Base-by-base conservation (phyloP, 1,140 invertebrate genomes). In the Pogonomyrmex barbatus region DNA sequence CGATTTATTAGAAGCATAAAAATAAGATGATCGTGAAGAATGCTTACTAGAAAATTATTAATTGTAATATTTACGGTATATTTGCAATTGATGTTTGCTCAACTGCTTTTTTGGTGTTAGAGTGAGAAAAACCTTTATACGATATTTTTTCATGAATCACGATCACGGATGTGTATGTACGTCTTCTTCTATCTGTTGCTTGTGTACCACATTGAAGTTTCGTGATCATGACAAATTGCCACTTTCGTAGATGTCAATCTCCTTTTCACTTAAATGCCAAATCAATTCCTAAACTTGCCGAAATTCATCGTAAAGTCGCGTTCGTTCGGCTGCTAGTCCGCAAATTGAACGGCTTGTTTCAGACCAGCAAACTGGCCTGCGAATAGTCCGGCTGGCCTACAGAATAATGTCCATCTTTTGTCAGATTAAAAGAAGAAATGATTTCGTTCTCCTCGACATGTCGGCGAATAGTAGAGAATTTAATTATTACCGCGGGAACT, bases 321-420 rank as follows among this genome's bases (percentile, higher is more conserved):
- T 90, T 93, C 89, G 87, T 92, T 93, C 84, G 85, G 75, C 62
- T 86, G 90, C 90, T 63, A 85, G 88, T 87, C 88, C 89, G 62
- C 88, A 93, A 93, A 93, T 93, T 91, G 91, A 93, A 88, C 89
- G 90, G 91, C 92, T 92, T 93, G 91, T 93, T 93, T 92, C 87
- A 84, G 54, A 36, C 76, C 75, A 52, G 33, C 54, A 50, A 75
- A 24, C 17, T 62, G 24, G 12, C 17, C 36, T 39, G 65, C 10
- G 0, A 36, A 75, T 60, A 47, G 12, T 45, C 52, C 33, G 45
- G 54, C 81, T 85, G 76, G 79, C 47, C 75, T 65, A 60, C 0
- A 33, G 10, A 75, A 77, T 71, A 67, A 68, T 85, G 88, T 68
- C 71, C 30, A 77, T 65, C 62, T 58, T 89, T 89, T 87, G 67